These are phyloP conservation scores for Pomatostomus ruficeps DNA, from an alignment of 2,113 vertebrate genomes.

Conservation along the genomic window DNA sequence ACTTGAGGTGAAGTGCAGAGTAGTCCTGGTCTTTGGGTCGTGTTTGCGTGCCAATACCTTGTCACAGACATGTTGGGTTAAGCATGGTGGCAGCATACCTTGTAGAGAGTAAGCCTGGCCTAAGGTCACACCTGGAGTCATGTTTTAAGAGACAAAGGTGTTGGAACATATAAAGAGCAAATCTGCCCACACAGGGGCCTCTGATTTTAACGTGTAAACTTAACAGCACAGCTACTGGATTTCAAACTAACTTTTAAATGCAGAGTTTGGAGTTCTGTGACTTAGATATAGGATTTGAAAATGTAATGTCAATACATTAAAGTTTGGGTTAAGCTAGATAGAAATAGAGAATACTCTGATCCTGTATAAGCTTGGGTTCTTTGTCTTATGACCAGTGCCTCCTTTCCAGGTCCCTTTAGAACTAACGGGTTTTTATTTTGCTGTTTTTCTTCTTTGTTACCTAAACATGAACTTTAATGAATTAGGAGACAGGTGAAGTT, in stretches of 20 bases:
- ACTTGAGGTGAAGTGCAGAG: neutral
- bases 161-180: neutral
- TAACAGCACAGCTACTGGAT: neutral
- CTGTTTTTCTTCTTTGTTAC: neutral
- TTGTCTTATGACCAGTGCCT: neutral
- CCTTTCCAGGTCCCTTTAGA: neutral
- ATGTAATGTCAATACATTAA: neutral
- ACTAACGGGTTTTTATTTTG: neutral
- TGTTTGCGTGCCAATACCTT: neutral
- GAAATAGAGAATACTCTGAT: neutral
- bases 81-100: neutral
- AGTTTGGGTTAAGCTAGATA: neutral
- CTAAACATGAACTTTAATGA: neutral
- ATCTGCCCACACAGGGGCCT: neutral
- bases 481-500: neutral
- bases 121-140: neutral
- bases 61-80: neutral
- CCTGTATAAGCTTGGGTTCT: neutral
- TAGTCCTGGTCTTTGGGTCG: neutral
- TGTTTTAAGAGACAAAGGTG: neutral
- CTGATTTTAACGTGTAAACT: neutral
- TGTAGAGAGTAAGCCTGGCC: neutral
- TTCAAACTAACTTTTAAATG: neutral
- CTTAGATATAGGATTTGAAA: neutral
- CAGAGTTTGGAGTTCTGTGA: neutral